Evolutionary conservation across 2,888 invertebrate species (phyloP), one percentile per base, ranked within the genome.

Genomic region (Tethea ocularis): DNA sequence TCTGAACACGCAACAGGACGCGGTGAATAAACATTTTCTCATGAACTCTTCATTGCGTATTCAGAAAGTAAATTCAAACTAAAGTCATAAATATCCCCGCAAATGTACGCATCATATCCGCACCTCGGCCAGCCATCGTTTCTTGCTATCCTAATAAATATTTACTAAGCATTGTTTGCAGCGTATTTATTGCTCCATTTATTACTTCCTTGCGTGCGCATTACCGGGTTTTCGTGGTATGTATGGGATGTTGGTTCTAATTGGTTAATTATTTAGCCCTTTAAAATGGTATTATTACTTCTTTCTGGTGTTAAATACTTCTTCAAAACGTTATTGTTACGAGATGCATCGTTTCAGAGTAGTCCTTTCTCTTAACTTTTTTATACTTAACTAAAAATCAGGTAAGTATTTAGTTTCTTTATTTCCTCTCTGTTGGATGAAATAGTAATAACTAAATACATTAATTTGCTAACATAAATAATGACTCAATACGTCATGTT

Each of bases 81-180:
- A 46, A 20, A 46, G 17, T 20, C 46, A 46, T 46, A 46, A 46
- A 72, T 71, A 72, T 72, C 67, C 68, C 67, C 63, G 57, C 61
- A 69, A 72, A 72, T 72, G 72, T 72, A 72, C 60, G 60, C 46
- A 46, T 66, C 66, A 60, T 62, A 66, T 72, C 72, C 72, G 72
- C 57, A 72, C 72, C 71, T 67, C 17, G 24, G 36, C 10, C 38
- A 17, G 26, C 24, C 24, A 60, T 62, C 63, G 69, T 66, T 70
- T 61, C 57, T 46, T 46, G 46, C 46, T 46, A 46, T 46, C 46
- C 46, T 46, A 46, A 46, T 46, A 46, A 26, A 46, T 51, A 26
- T 46, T 51, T 22, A 22, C 38, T 41, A 26, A 24, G 46, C 56
- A 46, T 56, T 46, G 46, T 46, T 46, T 46, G 17, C 46, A 46